Conservation (phyloP, 2,888 invertebrate genomes). For the Dione vanillae region DNA sequence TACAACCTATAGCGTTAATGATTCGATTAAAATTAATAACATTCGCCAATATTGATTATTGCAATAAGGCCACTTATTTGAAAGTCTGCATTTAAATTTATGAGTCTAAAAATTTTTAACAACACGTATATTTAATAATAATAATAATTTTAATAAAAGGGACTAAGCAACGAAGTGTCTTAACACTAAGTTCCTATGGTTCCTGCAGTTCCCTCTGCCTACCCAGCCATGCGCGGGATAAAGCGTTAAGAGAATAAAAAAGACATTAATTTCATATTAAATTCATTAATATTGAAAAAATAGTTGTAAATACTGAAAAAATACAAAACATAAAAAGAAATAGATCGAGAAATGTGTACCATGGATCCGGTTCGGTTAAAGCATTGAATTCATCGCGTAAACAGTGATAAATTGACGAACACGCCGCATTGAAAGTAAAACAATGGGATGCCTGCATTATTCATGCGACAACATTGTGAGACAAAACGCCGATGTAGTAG, state of each 20-base stretch:
- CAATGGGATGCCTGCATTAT: slow-evolving; percentile 58
- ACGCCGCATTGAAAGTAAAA: slow-evolving; percentile 58
- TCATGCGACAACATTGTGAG: slow-evolving; percentile 52
- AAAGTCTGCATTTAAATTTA: slow-evolving; percentile 13
- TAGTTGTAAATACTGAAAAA: background rate
- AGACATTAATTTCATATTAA: too few relatives aligned
- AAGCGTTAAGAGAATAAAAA: too few relatives aligned
- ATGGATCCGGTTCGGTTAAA: slow-evolving; percentile 48
- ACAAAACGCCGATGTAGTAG: slow-evolving; percentile 30
- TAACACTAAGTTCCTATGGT: too few relatives aligned
- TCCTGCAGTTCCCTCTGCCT: too few relatives aligned
- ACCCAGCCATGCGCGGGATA: too few relatives aligned
- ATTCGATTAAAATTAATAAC: slow-evolving; percentile 31
- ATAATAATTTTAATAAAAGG: too few relatives aligned
- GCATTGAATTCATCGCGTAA: slow-evolving; percentile 51
- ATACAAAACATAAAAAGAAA: slow-evolving; percentile 32
- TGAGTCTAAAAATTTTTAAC: too few relatives aligned
- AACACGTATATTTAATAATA: too few relatives aligned
- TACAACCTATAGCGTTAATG: slow-evolving; percentile 16
- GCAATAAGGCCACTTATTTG: slow-evolving; percentile 13
- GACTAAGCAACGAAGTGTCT: too few relatives aligned
- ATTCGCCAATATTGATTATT: slow-evolving; percentile 26
- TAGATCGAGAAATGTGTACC: slow-evolving; percentile 34
- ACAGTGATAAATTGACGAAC: slow-evolving; percentile 59
- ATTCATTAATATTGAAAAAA: background rate